Conservation (phyloP, 2,113 vertebrate genomes). For the Aldabrachelys gigantea region DNA sequence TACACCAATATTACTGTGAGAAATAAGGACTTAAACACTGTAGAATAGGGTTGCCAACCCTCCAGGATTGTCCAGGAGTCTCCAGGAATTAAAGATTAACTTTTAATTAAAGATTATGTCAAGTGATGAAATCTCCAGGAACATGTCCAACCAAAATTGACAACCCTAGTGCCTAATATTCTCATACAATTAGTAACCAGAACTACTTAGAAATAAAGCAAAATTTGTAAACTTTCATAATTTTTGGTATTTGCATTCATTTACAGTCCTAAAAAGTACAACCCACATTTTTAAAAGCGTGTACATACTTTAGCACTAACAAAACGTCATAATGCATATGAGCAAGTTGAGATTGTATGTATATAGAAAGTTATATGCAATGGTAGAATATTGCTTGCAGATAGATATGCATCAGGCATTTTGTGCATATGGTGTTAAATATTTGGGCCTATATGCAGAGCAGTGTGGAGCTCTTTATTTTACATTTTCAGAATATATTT, state of each 20-base stretch:
- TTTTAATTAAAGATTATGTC: too few species aligned
- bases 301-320: conserved; percentile 68
- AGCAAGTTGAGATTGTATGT: conserved; percentile 65
- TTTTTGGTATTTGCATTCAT: conserved; percentile 70
- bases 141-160: too few species aligned
- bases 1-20: conserved; percentile 38
- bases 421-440: conserved; percentile 54
- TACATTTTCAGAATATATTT: conserved; percentile 24
- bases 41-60: conserved; percentile 6
- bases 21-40: conserved; percentile 28
- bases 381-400: conserved; percentile 63
- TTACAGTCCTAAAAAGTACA: conserved; percentile 34
- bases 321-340: conserved; percentile 63
- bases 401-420: conserved; percentile 57
- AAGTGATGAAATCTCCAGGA: too few species aligned
- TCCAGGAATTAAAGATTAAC: too few species aligned
- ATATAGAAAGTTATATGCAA: conserved; percentile 61
- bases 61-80: too few species aligned
- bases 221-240: conserved; percentile 70
- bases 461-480: conserved; percentile 14
- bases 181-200: conserved; percentile 33
- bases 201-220: conserved; percentile 69
- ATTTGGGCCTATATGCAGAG: conserved; percentile 41
- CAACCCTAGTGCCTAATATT: background rate
- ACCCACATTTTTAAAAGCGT: conserved; percentile 50